These are phyloP conservation scores for Oscheius sp. DNA, from an alignment of 1,140 invertebrate genomes.

Conservation along the genomic window DNA sequence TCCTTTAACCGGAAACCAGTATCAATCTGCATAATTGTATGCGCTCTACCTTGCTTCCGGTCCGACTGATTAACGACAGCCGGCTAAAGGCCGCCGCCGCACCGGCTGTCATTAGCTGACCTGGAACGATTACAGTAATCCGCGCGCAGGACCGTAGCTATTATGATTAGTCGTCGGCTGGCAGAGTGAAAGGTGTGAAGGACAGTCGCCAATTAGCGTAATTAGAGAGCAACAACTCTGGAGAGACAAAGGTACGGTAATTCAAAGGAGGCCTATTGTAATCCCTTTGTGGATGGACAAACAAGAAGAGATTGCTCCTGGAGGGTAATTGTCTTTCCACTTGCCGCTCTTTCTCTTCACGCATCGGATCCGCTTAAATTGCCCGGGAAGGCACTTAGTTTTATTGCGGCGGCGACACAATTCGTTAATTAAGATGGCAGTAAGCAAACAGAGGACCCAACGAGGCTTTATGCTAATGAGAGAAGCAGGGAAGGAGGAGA, in stretches of 20 bases:
- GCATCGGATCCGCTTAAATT: constrained; percentile 9
- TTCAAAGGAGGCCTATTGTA: not conserved
- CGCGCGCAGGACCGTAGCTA: not conserved
- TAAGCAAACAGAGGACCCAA: not conserved
- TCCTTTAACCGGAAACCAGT: too few species aligned
- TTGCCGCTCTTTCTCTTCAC: not conserved
- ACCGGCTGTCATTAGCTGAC: not conserved
- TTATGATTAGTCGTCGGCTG: not conserved
- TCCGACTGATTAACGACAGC: too few species aligned
- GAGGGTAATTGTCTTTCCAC: not conserved
- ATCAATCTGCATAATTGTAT: too few species aligned
- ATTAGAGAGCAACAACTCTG: not conserved
- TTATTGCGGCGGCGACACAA: constrained; percentile 6
- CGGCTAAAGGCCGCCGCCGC: too few species aligned
- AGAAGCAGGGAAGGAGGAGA: not conserved
- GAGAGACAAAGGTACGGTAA: not conserved
- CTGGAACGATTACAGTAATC: not conserved
- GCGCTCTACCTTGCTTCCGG: too few species aligned
- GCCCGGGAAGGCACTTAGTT: constrained; percentile 2
- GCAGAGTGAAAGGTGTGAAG: too few species aligned
- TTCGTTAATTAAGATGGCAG: constrained; percentile 11
- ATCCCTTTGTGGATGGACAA: not conserved
- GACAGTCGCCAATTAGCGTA: not conserved
- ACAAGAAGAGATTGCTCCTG: not conserved
- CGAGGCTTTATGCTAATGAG: not conserved